Base-by-base conservation (phyloP, 2,888 invertebrate species). In the Scaptodrosophila latifasciaeformis region DNA sequence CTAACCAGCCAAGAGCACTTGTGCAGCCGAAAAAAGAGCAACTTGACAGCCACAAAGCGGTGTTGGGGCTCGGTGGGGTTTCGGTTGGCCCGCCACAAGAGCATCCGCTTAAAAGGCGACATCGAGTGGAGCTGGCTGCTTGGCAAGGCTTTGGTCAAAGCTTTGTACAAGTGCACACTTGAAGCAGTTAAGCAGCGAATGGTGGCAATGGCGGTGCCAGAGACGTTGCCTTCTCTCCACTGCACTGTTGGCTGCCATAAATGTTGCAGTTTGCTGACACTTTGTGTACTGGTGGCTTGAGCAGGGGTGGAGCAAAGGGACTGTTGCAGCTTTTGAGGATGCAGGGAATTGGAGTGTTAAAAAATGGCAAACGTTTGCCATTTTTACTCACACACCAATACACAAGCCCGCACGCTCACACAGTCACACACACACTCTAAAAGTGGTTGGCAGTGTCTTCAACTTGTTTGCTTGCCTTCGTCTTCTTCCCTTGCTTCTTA, bases 1-100 rank as follows among this genome's bases (percentile, higher is more conserved):
- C 31, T n/a, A 4, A 2, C 2, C 31, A 12, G 5, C 5, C 27
- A 6, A 27, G 9, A 27, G 27, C 5, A 27, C 9, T 27, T 27
- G 27, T 27, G 27, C 5, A 42, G 29, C 19, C 13, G 34, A 27
- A 44, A 27, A 49, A 42, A 34, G 30, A 21, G 34, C 67, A 69
- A 78, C 79, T 78, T 79, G 72, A 68, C 72, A 68, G 72, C 79
- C 72, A 72, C 72, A 72, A 72, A 72, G 76, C 76, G 79, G 53
- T 66, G n/a, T n/a, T n/a, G n/a, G n/a, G n/a, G n/a, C n/a, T 60
- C 79, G 76, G 71, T 78, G 78, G 71, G 79, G 13, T 40, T 5
- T 6, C 40, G 19, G 10, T 15, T 37, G 1, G 35, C 2, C 35
- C 18, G n/a, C 40, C 21, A n/a, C 12, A 40, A 40, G 40, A 21